phyloP scores from a whole-genome alignment of 2,797 vertebrate species.

The Scarus forsteni region DNA sequence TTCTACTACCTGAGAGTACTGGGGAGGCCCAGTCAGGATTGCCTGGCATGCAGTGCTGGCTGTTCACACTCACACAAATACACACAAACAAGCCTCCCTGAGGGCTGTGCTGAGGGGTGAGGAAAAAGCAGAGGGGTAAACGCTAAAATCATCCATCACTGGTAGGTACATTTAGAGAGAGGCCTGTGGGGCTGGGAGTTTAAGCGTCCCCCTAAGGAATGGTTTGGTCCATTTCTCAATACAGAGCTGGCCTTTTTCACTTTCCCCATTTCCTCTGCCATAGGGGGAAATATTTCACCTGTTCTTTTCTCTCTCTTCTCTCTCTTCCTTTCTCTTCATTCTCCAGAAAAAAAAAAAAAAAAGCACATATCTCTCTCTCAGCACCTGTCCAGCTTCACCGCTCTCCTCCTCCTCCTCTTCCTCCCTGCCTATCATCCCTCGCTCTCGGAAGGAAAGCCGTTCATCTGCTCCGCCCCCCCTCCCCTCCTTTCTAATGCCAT shows the following conservation, averaged over 20 bases:
- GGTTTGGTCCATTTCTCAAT: slow-evolving; percentile 77
- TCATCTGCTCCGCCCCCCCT: slow-evolving; percentile 52
- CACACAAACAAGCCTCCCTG: slow-evolving; percentile 39
- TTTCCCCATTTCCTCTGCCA: slow-evolving; percentile 73
- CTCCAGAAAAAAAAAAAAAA: slow-evolving; percentile 38
- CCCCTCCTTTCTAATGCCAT: slow-evolving; percentile 64
- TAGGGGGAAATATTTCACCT: slow-evolving; percentile 82
- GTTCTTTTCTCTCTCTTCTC: slow-evolving; percentile 52
- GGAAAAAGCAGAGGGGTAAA: slow-evolving; percentile 64
- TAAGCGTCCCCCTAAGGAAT: slow-evolving; percentile 66
- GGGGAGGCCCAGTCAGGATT: slow-evolving; percentile 48
- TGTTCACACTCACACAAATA: slow-evolving; percentile 20
- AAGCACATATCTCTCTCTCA: slow-evolving; percentile 76
- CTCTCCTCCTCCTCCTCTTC: slow-evolving; percentile 28
- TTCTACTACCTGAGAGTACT: slow-evolving; percentile 60
- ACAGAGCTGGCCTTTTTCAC: slow-evolving; percentile 64
- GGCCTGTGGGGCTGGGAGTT: slow-evolving; percentile 56
- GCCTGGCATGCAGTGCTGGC: slow-evolving; percentile 48
- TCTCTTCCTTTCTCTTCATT: slow-evolving; percentile 34
- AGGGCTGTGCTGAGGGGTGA: slow-evolving; percentile 51
- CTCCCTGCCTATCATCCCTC: slow-evolving; percentile 57
- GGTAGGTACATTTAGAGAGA: slow-evolving; percentile 65
- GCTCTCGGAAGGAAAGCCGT: slow-evolving; percentile 62
- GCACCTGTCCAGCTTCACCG: slow-evolving; percentile 68
- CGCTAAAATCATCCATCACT: slow-evolving; percentile 80